Percentiles rank a stretch among this genome's conserved stretches.
These are phyloP conservation scores for Lasioglossum leucozonium DNA, from an alignment of 2,888 invertebrate species.

Conservation along the genomic window DNA sequence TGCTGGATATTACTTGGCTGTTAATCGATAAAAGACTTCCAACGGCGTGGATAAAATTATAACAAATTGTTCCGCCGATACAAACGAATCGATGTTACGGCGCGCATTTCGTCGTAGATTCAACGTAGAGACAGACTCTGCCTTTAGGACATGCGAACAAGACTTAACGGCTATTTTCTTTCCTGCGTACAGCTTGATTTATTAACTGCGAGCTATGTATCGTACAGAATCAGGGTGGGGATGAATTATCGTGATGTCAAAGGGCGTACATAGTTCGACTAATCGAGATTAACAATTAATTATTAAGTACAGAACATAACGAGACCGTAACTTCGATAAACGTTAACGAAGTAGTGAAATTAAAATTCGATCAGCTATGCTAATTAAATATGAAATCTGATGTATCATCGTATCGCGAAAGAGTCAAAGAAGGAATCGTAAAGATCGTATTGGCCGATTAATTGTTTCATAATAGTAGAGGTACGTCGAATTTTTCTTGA, in stretches of 20 bases:
- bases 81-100: too few species aligned
- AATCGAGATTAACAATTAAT: background rate
- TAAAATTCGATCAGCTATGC: background rate
- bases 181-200: constrained; percentile 55
- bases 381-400: background rate
- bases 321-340: background rate
- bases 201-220: constrained; percentile 60
- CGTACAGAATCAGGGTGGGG: constrained; percentile 37
- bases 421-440: background rate
- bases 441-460: background rate
- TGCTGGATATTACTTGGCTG: background rate
- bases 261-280: background rate
- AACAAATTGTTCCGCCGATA: too few species aligned
- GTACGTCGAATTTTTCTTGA: background rate
- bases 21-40: background rate
- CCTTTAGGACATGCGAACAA: constrained; percentile 63
- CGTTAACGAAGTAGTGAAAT: background rate
- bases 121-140: constrained; percentile 7
- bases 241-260: constrained; percentile 35
- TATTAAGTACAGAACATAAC: background rate
- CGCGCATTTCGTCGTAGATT: background rate
- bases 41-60: background rate
- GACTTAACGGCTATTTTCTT: constrained; percentile 36
- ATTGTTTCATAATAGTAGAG: background rate
- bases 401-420: background rate